Evolutionary conservation across 2,113 vertebrate species (phyloP), one percentile per base, ranked within the genome.

Genomic region (Solenodon paradoxus): DNA sequence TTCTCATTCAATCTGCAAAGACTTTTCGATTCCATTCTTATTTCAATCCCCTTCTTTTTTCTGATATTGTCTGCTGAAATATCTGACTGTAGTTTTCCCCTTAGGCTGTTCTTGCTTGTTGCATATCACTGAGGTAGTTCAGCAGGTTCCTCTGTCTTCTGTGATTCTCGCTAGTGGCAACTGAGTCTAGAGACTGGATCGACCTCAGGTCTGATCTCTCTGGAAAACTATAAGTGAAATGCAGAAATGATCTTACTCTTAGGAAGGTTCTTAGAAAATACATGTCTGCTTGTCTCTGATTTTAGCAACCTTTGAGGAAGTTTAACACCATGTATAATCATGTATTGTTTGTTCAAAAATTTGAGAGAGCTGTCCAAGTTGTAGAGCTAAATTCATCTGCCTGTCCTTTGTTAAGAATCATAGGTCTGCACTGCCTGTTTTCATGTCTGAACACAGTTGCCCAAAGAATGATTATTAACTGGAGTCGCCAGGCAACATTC

Each of bases 1-100:
- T 57, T 75, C 74, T 81, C 45, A 38, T 32, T 92, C 55, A 61
- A 32, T 77, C 20, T 35, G 55, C 7, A 38, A 7, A 49, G 15
- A 40, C 38, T 61, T 4, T 22, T 38, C 11, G 40, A 49, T 59
- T 57, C 69, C 12, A 2, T 11, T 0, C 59, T 80, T 49, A 63
- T 53, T 74, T 59, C 15, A 35, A 3, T 24, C 13, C 5, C 20
- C 0, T 77, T 55, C 8, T 28, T 69, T n/a, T 78, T 57, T 2
- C 42, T 51, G 63, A 55, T 11, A 20, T 83, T 17, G 15, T 45
- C 51, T 59, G 16, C 26, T 87, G n/a, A 57, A 77, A 7, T 22
- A 75, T 3, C 20, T 10, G 2, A 4, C 26, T 71, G 1, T 24
- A 22, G 16, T 51, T 66, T 15, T 0, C 3, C 22, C 7, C 38